Evolutionary conservation across 92 coral and sea anemone genomes (phyloP).

Genomic region (Phenganax stokvisi): DNA sequence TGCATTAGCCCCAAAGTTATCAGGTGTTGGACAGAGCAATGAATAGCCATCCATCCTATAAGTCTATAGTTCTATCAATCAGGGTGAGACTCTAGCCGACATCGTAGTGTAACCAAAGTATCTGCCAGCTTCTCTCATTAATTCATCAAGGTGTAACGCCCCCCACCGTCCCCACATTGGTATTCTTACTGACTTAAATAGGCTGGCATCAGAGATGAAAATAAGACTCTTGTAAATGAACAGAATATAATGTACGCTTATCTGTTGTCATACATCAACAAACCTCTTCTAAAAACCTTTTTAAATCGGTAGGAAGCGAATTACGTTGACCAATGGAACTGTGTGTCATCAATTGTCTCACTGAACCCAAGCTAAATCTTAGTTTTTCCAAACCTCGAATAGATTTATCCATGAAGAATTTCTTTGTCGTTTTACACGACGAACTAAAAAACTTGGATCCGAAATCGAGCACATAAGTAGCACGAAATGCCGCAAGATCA

Average conservation of each 20-base stretch:
- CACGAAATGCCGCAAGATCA: background rate
- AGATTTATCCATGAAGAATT: conserved; percentile 2
- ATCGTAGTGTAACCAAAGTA: too few relatives aligned
- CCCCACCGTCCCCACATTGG: too few relatives aligned
- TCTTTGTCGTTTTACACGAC: background rate
- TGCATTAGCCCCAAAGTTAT: too few relatives aligned
- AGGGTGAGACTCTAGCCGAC: too few relatives aligned
- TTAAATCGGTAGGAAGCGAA: conserved; percentile 49
- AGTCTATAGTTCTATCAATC: too few relatives aligned
- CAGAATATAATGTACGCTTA: background rate
- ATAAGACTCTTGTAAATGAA: background rate
- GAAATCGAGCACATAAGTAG: background rate
- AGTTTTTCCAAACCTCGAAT: conserved; percentile 4
- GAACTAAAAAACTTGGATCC: background rate
- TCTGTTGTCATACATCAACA: background rate
- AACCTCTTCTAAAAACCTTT: conserved; percentile 89
- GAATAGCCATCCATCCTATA: too few relatives aligned
- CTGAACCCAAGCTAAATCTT: background rate
- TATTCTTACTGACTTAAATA: too few relatives aligned
- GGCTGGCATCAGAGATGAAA: too few relatives aligned
- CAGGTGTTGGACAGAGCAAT: too few relatives aligned
- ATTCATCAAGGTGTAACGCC: too few relatives aligned
- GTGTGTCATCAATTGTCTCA: background rate
- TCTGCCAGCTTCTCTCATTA: too few relatives aligned
- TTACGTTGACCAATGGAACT: background rate